These are phyloP conservation scores for Tanytarsus gracilentus DNA, from an alignment of 2,888 invertebrate genomes.

Conservation along the genomic window DNA sequence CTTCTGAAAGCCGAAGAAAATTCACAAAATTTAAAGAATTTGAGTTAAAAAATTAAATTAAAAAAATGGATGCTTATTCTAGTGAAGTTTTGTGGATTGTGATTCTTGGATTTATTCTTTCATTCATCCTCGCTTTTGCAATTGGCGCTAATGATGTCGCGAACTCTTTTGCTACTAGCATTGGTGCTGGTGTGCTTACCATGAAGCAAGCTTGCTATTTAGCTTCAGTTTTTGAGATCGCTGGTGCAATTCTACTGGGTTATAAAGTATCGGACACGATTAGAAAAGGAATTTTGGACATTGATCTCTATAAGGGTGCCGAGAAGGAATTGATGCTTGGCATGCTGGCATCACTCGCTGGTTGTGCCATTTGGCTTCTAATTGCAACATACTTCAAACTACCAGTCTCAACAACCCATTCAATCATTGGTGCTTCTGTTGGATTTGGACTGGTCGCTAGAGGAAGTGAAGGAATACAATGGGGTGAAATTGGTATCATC, in stretches of 20 bases:
- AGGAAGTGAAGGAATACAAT: constrained; percentile 71
- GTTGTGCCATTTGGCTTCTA: constrained; percentile 89
- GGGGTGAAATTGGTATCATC: constrained; percentile 60
- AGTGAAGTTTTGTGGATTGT: constrained; percentile 71
- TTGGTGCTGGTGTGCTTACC: constrained; percentile 89
- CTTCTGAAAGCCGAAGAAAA: too few relatives aligned
- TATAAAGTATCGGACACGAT: constrained; percentile 92
- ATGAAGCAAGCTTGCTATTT: constrained; percentile 80
- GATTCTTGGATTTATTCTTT: constrained; percentile 83
- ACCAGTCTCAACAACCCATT: constrained; percentile 97
- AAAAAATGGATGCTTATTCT: constrained; percentile 53
- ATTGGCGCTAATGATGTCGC: constrained; percentile 99
- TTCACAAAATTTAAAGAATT: neutral
- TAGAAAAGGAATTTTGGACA: constrained; percentile 85
- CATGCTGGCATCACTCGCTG: constrained; percentile 72
- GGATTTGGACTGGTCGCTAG: constrained; percentile 92
- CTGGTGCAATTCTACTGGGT: constrained; percentile 81
- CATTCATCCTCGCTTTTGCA: constrained; percentile 93
- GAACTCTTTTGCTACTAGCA: constrained; percentile 97
- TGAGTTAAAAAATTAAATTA: neutral
- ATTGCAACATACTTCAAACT: constrained; percentile 88
- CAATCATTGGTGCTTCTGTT: constrained; percentile 95
- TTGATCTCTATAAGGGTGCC: constrained; percentile 64
- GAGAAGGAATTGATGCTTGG: constrained; percentile 78
- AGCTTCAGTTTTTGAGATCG: constrained; percentile 85